These are phyloP conservation scores for Galaxea fascicularis DNA, from an alignment of 92 coral and sea anemone genomes.

Conservation along the genomic window DNA sequence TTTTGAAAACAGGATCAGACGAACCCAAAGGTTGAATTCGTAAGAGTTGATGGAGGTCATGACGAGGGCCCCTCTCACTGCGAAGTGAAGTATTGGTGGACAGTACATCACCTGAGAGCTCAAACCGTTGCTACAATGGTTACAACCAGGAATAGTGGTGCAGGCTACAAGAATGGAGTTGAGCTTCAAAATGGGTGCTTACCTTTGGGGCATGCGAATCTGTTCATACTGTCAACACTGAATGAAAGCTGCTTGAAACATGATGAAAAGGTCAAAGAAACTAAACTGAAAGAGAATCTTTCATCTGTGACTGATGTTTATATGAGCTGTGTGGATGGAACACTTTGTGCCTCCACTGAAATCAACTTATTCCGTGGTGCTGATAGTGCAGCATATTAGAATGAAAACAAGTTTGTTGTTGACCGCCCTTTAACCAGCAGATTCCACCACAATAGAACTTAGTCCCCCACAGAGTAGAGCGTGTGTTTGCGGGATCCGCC, in stretches of 20 bases:
- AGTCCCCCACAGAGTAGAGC: not conserved
- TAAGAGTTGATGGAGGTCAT: slow-evolving; percentile 38
- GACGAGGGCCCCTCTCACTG: slow-evolving; percentile 55
- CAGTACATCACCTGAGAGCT: slow-evolving; percentile 25
- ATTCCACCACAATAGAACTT: not conserved
- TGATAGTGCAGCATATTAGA: too few species aligned
- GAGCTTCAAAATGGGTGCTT: slow-evolving; percentile 44
- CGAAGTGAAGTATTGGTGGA: slow-evolving; percentile 59
- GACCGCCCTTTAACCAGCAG: too few species aligned
- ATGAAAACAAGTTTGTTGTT: too few species aligned
- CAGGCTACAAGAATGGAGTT: not conserved
- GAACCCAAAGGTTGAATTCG: slow-evolving; percentile 16
- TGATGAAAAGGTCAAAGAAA: not conserved
- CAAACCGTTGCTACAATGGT: slow-evolving; percentile 19
- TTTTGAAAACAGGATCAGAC: not conserved
- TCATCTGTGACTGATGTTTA: not conserved
- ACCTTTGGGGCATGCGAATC: slow-evolving; percentile 45
- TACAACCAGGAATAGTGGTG: slow-evolving; percentile 42
- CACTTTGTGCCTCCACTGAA: not conserved
- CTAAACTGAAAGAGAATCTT: slow-evolving; percentile 16
- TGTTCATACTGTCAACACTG: slow-evolving; percentile 39
- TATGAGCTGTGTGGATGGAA: not conserved
- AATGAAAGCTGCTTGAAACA: not conserved
- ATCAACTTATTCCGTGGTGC: too few species aligned
- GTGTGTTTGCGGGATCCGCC: not conserved